A percentile compares a stretch with the other conserved stretches of the same genome.
phyloP scores from a whole-genome alignment of 2,888 invertebrate genomes.

The Hanleya hanleyi region DNA sequence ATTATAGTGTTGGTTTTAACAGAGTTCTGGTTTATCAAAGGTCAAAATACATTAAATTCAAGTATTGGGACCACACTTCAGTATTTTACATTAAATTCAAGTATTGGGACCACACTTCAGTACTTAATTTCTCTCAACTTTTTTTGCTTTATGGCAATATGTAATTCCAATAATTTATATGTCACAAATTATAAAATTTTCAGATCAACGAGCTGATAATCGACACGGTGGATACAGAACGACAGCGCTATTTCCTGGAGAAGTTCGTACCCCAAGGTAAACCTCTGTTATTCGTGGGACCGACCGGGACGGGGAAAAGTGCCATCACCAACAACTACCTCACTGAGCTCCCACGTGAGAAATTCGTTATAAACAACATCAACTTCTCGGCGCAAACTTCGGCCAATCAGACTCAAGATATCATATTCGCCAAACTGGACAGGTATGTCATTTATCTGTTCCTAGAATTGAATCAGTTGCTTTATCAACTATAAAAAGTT shows the following conservation, averaged over 20 bases:
- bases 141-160: too few relatives aligned
- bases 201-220: slow-evolving; percentile 68
- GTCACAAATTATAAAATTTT: too few relatives aligned
- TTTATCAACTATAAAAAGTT: too few relatives aligned
- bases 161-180: too few relatives aligned
- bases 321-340: slow-evolving; percentile 71
- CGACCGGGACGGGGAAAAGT: slow-evolving; percentile 72
- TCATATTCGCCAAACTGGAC: slow-evolving; percentile 72
- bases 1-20: too few relatives aligned
- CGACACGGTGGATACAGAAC: slow-evolving; percentile 69
- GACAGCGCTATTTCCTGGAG: slow-evolving; percentile 69
- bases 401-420: slow-evolving; percentile 72
- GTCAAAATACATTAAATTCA: too few relatives aligned
- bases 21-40: too few relatives aligned
- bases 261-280: slow-evolving; percentile 56
- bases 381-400: slow-evolving; percentile 73
- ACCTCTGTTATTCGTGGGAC: slow-evolving; percentile 70
- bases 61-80: too few relatives aligned
- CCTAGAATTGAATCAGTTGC: too few relatives aligned
- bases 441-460: too few relatives aligned
- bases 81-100: too few relatives aligned
- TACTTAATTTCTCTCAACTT: too few relatives aligned
- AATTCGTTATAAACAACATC: slow-evolving; percentile 69
- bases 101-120: not conserved
- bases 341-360: slow-evolving; percentile 63